A percentile compares a stretch with the other conserved stretches of the same genome.
These are phyloP conservation scores for Suncus etruscus DNA, from an alignment of 2,113 vertebrate genomes.

Conservation along the genomic window DNA sequence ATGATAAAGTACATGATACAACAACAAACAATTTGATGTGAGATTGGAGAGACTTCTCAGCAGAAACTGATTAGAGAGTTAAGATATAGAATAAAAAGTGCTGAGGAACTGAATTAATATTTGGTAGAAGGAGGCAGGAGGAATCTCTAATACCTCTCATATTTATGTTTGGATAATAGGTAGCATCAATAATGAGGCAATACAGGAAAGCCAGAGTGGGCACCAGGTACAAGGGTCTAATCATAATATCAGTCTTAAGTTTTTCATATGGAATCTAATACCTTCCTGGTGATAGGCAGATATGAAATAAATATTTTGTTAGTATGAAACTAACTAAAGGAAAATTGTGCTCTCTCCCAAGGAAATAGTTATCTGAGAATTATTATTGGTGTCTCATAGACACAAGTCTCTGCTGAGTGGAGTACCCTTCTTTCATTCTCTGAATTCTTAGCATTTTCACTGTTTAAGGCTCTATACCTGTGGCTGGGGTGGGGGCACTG, in stretches of 20 bases:
- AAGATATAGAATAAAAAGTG: constrained; percentile 12
- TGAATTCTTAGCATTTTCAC: too few relatives aligned
- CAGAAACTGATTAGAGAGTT: constrained; percentile 4
- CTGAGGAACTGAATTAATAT: neutral
- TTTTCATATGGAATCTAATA: too few relatives aligned
- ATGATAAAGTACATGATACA: neutral
- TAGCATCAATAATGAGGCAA: neutral
- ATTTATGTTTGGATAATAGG: neutral
- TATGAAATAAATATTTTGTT: neutral
- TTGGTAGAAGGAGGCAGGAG: neutral
- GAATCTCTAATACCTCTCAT: neutral
- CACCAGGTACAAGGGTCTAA: neutral
- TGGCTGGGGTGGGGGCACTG: neutral
- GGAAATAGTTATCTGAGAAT: neutral
- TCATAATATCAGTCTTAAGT: neutral
- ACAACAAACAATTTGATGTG: neutral
- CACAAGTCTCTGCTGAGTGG: neutral
- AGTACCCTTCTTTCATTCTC: too few relatives aligned
- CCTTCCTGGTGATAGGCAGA: too few relatives aligned
- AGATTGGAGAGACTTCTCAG: neutral
- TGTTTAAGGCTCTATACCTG: neutral
- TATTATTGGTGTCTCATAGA: neutral
- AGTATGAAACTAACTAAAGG: constrained; percentile 26
- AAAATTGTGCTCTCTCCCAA: neutral
- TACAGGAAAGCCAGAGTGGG: neutral